phyloP scores from a whole-genome alignment of 2,113 vertebrate species.

The Albula glossodonta region DNA sequence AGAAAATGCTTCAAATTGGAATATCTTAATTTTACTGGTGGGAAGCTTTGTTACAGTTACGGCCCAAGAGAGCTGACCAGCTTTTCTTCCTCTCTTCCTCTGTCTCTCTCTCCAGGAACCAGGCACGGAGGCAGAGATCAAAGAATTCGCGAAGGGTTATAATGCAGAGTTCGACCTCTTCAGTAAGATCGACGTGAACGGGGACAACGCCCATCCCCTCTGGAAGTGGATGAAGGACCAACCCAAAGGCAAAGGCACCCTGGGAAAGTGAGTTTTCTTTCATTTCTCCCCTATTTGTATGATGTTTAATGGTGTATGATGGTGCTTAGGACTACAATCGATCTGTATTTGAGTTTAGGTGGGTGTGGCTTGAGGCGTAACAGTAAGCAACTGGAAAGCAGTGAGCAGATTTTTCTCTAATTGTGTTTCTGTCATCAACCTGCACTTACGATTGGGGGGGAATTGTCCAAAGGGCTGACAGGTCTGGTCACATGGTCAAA shows the following conservation, averaged over 20 bases:
- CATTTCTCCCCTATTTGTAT: not conserved
- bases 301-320: not conserved
- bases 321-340: too few relatives aligned
- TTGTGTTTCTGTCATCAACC: too few relatives aligned
- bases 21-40: too few relatives aligned
- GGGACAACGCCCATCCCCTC: conserved; percentile 83
- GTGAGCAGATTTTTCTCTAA: too few relatives aligned
- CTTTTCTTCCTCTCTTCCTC: not conserved
- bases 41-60: too few relatives aligned
- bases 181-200: conserved; percentile 92
- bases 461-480: too few relatives aligned
- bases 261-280: conserved; percentile 85
- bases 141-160: conserved; percentile 83
- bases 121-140: conserved; percentile 83
- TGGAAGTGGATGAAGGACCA: conserved; percentile 98
- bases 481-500: too few relatives aligned
- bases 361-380: too few relatives aligned
- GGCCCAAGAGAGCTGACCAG: not conserved
- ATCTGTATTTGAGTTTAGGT: too few relatives aligned
- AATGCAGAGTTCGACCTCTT: conserved; percentile 88
- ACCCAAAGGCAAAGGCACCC: conserved; percentile 83
- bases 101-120: conserved; percentile 75
- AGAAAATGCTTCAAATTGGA: too few relatives aligned
- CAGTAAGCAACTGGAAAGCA: too few relatives aligned
- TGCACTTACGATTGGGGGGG: too few relatives aligned